These are phyloP conservation scores for Lepilemur septentrionalis DNA, from an alignment of 2,797 vertebrate genomes.

Conservation along the genomic window DNA sequence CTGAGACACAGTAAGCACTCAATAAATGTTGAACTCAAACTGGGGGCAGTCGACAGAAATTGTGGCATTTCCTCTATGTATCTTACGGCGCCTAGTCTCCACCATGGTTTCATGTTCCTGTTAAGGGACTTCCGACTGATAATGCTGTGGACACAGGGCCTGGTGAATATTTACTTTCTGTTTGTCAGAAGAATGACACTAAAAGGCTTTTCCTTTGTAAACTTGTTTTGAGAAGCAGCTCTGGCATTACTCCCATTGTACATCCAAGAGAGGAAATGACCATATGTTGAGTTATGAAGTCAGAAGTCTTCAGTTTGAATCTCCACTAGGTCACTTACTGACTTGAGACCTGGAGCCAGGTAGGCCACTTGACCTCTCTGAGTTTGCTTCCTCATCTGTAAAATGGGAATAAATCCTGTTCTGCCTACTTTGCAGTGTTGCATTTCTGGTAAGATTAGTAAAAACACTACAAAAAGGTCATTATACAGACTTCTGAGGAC, in stretches of 20 bases:
- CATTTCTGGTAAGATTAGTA: background rate
- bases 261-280: background rate
- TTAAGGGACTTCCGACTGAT: background rate
- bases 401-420: constrained; percentile 38
- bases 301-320: background rate
- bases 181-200: background rate
- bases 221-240: background rate
- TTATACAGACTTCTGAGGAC: background rate
- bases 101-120: background rate
- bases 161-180: background rate
- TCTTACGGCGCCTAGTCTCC: background rate
- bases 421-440: background rate
- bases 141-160: background rate
- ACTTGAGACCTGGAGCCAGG: background rate
- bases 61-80: background rate
- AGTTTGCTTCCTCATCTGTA: constrained; percentile 47
- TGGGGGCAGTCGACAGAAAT: background rate
- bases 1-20: background rate
- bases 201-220: background rate
- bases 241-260: background rate
- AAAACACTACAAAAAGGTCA: background rate
- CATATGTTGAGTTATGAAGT: constrained; percentile 1
- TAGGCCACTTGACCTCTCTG: background rate
- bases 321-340: background rate
- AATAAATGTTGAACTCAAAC: background rate